These are phyloP conservation scores for Cyprinodon brontotheroides DNA, from an alignment of 2,113 vertebrate genomes.

Conservation along the genomic window DNA sequence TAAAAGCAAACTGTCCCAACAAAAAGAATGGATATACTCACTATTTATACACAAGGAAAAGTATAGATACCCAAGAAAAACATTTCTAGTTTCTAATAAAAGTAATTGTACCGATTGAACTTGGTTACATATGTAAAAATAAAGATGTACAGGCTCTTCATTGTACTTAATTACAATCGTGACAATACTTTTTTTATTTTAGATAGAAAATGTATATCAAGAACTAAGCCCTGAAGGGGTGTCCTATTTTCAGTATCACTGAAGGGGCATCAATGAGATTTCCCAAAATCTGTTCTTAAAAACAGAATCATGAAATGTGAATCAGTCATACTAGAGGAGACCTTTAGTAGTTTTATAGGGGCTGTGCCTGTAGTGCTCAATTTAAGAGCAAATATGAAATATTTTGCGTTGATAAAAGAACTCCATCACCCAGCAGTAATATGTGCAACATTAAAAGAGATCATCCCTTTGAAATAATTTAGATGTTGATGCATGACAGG, in stretches of 20 bases:
- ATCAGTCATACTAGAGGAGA: not conserved
- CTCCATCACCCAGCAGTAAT: not conserved
- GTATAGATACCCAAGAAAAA: too few species aligned
- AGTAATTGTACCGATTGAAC: too few species aligned
- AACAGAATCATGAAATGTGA: not conserved
- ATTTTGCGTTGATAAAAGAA: not conserved
- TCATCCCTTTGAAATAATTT: not conserved
- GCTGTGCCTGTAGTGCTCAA: not conserved
- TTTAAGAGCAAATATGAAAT: constrained; percentile 1
- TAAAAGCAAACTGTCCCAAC: too few species aligned
- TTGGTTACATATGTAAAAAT: too few species aligned
- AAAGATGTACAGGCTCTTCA: too few species aligned
- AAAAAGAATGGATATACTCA: too few species aligned
- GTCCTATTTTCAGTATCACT: not conserved
- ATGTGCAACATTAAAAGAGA: not conserved
- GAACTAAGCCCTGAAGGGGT: too few species aligned
- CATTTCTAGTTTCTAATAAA: too few species aligned
- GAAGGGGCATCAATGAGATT: not conserved
- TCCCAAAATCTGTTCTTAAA: not conserved
- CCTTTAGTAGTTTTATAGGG: not conserved
- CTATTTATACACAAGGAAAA: too few species aligned
- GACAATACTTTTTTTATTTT: too few species aligned
- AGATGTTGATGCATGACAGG: not conserved
- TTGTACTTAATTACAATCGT: too few species aligned
- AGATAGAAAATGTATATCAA: too few species aligned